Evolutionary conservation across 1,140 invertebrate species (phyloP).

Genomic region (Drosophila sturtevanti): DNA sequence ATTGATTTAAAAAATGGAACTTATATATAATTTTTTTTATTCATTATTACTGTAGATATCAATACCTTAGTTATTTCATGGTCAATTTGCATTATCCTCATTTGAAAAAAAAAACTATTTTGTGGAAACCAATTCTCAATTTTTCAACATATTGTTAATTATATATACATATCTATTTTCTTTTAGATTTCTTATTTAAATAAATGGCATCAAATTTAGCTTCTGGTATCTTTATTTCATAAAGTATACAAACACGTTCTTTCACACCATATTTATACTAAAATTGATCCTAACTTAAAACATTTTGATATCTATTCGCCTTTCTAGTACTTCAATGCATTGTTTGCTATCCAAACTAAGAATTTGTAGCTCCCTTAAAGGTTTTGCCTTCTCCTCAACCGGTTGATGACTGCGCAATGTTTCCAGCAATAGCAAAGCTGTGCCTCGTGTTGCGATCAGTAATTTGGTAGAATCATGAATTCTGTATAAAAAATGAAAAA

Average conservation of each 20-base stretch:
- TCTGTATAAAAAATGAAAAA: conserved; percentile 83
- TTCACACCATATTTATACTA: neutral
- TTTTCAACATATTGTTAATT: neutral
- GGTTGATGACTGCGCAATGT: conserved; percentile 83
- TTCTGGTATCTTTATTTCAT: conserved; percentile 1
- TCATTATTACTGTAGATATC: too few species aligned
- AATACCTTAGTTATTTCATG: too few species aligned
- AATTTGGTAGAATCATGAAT: conserved; percentile 91
- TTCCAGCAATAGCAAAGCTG: conserved; percentile 89
- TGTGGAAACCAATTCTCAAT: too few species aligned
- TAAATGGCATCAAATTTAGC: neutral
- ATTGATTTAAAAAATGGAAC: neutral
- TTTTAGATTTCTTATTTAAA: too few species aligned
- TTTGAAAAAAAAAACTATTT: neutral
- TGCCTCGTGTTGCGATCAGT: conserved; percentile 89
- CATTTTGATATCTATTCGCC: conserved; percentile 84
- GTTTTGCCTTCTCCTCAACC: conserved; percentile 81
- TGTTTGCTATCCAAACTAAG: conserved; percentile 85
- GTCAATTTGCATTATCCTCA: neutral
- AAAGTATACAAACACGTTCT: neutral
- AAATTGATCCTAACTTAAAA: conserved; percentile 30
- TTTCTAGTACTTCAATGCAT: conserved; percentile 85
- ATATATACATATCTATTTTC: neutral
- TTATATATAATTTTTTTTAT: neutral
- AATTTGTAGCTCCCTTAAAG: conserved; percentile 87